Percentiles rank a stretch among this genome's conserved stretches.
Conservation (phyloP, 1,140 invertebrate species). For the Heliconius nattereri region DNA sequence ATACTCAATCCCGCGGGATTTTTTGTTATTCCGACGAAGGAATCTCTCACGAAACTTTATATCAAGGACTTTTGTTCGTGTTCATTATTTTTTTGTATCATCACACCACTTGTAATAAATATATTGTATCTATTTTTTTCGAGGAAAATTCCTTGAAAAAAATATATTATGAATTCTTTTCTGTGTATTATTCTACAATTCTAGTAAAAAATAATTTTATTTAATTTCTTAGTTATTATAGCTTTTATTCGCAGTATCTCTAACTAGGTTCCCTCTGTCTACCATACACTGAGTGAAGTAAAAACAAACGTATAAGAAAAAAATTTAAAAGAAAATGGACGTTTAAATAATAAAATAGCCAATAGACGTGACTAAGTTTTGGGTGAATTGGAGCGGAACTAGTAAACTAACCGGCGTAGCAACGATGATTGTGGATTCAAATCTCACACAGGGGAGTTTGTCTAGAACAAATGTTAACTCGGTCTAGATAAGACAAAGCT, state of each 20-base stretch:
- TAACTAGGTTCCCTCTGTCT: no score
- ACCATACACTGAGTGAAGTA: no score
- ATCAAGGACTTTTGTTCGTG: conserved; percentile 10
- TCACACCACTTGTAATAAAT: not conserved
- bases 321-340: not conserved
- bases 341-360: not conserved
- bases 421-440: not conserved
- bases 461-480: not conserved
- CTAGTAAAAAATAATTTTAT: not conserved
- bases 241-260: no score
- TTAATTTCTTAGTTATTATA: no score
- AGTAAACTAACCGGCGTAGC: not conserved
- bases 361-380: not conserved
- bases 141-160: no score
- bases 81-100: conserved; percentile 5
- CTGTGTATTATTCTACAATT: not conserved
- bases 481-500: conserved; percentile 6
- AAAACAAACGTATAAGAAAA: no score
- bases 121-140: not conserved
- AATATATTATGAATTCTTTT: not conserved
- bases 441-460: not conserved
- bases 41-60: conserved; percentile 2
- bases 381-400: not conserved
- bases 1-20: not conserved
- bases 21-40: not conserved